These are phyloP conservation scores for Nixonia krombeini DNA, from an alignment of 1,140 invertebrate species.

Conservation along the genomic window DNA sequence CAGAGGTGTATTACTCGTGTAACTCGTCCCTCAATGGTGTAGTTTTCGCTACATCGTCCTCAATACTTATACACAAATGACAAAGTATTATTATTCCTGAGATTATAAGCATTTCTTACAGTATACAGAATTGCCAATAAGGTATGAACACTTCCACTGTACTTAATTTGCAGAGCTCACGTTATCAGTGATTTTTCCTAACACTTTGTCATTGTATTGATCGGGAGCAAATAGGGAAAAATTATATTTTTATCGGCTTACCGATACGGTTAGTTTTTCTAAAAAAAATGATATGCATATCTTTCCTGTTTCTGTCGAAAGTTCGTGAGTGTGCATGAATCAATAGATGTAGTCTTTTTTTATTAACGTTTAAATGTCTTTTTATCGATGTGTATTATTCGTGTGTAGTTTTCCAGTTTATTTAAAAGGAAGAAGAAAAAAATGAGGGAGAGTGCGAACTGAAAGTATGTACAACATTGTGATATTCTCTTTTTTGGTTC, in stretches of 20 bases:
- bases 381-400: neutral
- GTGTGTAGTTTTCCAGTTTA: too few relatives aligned
- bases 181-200: conserved; percentile 18
- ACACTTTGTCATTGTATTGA: conserved; percentile 1
- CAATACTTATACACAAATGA: too few relatives aligned
- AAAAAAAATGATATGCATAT: conserved; percentile 26
- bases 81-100: too few relatives aligned
- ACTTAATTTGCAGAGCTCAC: conserved; percentile 20
- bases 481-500: neutral
- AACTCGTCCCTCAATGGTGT: too few relatives aligned
- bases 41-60: neutral
- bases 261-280: conserved; percentile 33
- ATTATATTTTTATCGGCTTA: conserved; percentile 35
- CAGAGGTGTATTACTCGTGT: too few relatives aligned
- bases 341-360: neutral
- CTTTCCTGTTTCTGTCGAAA: conserved; percentile 7
- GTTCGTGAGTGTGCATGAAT: too few relatives aligned
- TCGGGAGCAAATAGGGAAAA: conserved; percentile 15
- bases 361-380: neutral
- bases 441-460: conserved; percentile 3
- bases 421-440: neutral
- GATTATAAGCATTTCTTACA: neutral
- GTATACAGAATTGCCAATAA: neutral
- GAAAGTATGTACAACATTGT: conserved; percentile 13
- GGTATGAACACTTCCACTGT: neutral